Conservation (phyloP, 2,113 vertebrate genomes). For the Entelurus aequoreus region DNA sequence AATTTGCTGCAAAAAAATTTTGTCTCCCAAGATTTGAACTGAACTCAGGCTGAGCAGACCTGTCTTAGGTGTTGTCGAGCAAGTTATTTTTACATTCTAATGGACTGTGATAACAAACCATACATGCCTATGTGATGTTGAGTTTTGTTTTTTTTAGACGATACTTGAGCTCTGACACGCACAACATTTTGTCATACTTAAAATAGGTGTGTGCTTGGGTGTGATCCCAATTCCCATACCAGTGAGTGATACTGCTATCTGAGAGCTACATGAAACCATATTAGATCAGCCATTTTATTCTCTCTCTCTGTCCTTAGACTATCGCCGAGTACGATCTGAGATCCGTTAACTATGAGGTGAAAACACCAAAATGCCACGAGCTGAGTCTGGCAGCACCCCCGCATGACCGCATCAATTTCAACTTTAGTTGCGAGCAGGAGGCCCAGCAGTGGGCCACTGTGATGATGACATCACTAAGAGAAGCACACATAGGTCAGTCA, state of each 20-base stretch:
- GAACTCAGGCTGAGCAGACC: too few species aligned
- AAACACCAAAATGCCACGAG: conserved; percentile 72
- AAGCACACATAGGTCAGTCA: conserved; percentile 75
- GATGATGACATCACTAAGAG: conserved; percentile 75
- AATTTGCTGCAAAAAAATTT: too few species aligned
- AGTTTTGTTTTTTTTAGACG: too few species aligned
- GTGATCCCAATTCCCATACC: too few species aligned
- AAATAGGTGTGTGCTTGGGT: too few species aligned
- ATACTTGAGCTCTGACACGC: too few species aligned
- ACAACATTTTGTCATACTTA: too few species aligned
- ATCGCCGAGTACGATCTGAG: conserved; percentile 72
- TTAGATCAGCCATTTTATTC: neutral
- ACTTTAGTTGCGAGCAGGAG: conserved; percentile 78
- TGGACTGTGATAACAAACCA: too few species aligned
- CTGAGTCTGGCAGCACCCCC: conserved; percentile 58
- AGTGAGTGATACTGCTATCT: neutral
- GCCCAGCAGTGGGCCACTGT: conserved; percentile 82
- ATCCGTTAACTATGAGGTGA: conserved; percentile 70
- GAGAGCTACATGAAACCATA: neutral
- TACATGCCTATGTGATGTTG: too few species aligned
- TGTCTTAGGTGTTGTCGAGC: too few species aligned
- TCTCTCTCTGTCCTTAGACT: conserved; percentile 49
- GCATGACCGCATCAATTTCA: conserved; percentile 66
- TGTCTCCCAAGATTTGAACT: too few species aligned
- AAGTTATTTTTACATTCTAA: too few species aligned